Evolutionary conservation across 2,797 vertebrate genomes (phyloP).

Genomic region (Poeciliopsis paucimaculata): DNA sequence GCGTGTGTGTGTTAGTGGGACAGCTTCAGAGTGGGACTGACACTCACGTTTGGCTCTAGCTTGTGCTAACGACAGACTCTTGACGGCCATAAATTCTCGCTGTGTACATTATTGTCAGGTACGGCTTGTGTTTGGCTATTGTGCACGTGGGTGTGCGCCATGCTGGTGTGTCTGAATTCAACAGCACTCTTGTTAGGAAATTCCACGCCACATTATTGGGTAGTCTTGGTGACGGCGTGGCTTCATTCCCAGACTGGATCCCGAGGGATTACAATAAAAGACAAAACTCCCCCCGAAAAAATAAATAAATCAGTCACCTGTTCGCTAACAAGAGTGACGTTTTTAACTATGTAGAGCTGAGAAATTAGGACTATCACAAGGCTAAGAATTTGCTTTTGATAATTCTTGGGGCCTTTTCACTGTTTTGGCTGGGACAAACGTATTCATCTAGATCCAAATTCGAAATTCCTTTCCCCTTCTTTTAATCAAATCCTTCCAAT

Average conservation of each 20-base stretch:
- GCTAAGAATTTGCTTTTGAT: not conserved
- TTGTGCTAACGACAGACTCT: conserved; percentile 51
- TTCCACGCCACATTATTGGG: conserved; percentile 78
- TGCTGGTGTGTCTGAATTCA: conserved; percentile 59
- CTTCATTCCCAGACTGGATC: conserved; percentile 77
- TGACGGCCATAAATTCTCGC: conserved; percentile 50
- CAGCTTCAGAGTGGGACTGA: conserved; percentile 53
- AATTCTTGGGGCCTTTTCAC: not conserved
- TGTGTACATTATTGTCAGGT: conserved; percentile 58
- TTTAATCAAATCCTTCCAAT: conserved; percentile 39
- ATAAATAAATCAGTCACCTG: conserved; percentile 59
- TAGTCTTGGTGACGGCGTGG: conserved; percentile 77
- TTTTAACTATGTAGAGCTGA: conserved; percentile 45
- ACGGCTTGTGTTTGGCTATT: conserved; percentile 32
- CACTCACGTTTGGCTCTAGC: conserved; percentile 49
- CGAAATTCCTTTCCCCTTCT: conserved; percentile 3
- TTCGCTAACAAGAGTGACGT: conserved; percentile 65
- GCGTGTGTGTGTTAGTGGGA: conserved; percentile 47
- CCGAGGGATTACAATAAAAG: conserved; percentile 64
- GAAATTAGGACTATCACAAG: not conserved
- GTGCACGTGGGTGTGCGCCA: conserved; percentile 48
- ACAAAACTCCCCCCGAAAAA: conserved; percentile 10
- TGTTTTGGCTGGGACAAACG: not conserved
- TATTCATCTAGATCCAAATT: conserved; percentile 12
- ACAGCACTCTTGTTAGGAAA: conserved; percentile 76